A percentile compares a stretch with the other conserved stretches of the same genome.
phyloP scores from a whole-genome alignment of 2,113 vertebrate genomes.

The Gracilinanus agilis region DNA sequence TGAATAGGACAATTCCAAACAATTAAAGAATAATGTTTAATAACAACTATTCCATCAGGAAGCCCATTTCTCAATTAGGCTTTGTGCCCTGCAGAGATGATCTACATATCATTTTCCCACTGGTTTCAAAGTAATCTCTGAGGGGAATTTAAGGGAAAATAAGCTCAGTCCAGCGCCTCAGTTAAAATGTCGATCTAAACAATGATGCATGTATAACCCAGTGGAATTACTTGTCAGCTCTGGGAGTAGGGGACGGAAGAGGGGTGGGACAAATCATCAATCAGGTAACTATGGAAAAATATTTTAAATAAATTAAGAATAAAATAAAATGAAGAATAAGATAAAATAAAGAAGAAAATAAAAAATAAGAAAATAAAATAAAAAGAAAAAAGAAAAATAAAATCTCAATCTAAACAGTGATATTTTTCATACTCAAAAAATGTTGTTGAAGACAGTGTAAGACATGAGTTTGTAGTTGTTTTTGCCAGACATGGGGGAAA shows the following conservation, averaged over 20 bases:
- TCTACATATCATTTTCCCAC: no score
- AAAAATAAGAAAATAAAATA: no score
- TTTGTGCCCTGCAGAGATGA: background rate
- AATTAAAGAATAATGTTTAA: constrained; percentile 54
- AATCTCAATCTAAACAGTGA: background rate
- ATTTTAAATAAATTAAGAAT: no score
- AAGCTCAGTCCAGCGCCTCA: background rate
- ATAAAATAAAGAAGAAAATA: no score
- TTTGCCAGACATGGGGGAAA: background rate
- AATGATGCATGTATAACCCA: background rate
- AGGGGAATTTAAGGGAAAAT: constrained; percentile 26
- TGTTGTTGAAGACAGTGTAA: background rate
- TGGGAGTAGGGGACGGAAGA: no score
- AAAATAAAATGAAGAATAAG: no score
- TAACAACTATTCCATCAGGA: constrained; percentile 3
- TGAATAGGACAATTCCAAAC: background rate
- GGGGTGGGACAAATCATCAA: no score
- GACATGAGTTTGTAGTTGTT: background rate
- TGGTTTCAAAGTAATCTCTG: constrained; percentile 41
- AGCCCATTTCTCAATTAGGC: constrained; percentile 30
- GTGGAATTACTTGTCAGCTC: no score
- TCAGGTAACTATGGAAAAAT: no score
- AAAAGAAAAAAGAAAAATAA: no score
- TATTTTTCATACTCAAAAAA: background rate
- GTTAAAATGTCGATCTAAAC: constrained; percentile 25